phyloP scores from a whole-genome alignment of 2,113 vertebrate genomes.

The Gymnorhina tibicen region DNA sequence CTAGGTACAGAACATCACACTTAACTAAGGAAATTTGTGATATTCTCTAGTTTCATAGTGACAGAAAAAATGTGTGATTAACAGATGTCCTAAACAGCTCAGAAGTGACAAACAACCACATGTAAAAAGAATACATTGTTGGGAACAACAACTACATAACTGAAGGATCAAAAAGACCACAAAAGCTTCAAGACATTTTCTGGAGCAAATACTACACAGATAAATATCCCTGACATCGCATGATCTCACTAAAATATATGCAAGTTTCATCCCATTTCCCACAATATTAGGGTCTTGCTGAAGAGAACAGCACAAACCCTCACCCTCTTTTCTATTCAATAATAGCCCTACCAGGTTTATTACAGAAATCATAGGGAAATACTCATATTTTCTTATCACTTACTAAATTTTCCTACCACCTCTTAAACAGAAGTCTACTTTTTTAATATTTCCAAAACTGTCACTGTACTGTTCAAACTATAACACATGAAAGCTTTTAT shows the following conservation, averaged over 20 bases:
- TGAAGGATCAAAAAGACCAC: not conserved
- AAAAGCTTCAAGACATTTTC: not conserved
- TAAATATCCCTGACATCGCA: not conserved
- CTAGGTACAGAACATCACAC: not conserved
- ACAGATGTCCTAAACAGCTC: not conserved
- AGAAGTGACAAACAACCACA: not conserved
- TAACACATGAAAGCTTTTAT: constrained; percentile 27
- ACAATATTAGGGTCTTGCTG: not conserved
- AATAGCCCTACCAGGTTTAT: not conserved
- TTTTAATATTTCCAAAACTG: constrained; percentile 6
- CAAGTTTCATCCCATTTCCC: not conserved
- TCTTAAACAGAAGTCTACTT: constrained; percentile 36
- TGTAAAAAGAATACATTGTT: not conserved
- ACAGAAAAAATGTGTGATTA: not conserved
- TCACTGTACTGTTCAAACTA: not conserved
- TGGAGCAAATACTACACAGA: not conserved
- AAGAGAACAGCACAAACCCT: not conserved
- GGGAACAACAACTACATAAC: not conserved
- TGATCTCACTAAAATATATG: not conserved
- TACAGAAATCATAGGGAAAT: not conserved
- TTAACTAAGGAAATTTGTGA: not conserved
- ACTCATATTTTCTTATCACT: constrained; percentile 43
- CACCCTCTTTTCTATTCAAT: not conserved
- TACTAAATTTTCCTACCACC: constrained; percentile 27
- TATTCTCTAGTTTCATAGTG: not conserved